phyloP scores from a whole-genome alignment of 2,113 vertebrate species.

The Leiothrix lutea region DNA sequence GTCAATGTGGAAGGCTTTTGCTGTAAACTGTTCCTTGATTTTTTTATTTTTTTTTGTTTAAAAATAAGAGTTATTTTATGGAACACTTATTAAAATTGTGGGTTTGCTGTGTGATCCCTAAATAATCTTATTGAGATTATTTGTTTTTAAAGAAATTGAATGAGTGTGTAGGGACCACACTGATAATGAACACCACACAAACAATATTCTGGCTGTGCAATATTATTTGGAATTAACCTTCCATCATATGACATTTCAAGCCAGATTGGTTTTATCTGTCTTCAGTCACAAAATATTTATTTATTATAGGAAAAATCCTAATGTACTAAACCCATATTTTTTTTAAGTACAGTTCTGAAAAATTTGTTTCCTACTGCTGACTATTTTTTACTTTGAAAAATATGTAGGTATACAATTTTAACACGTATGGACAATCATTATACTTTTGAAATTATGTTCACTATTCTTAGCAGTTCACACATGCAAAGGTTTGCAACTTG shows the following conservation, averaged over 20 bases:
- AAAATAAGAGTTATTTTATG: neutral
- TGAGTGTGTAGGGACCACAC: neutral
- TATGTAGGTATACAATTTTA: neutral
- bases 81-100: neutral
- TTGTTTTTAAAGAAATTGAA: neutral
- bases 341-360: neutral
- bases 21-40: neutral
- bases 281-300: neutral
- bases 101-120: neutral
- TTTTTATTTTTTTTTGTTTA: neutral
- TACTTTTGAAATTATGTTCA: neutral
- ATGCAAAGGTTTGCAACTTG: neutral
- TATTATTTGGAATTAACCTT: neutral
- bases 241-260: neutral
- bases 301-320: neutral
- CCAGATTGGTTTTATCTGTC: neutral
- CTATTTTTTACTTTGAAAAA: neutral
- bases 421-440: neutral
- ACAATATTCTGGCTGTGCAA: neutral
- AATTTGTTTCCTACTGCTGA: fast-evolving
- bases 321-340: neutral
- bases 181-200: neutral
- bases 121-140: neutral
- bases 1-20: neutral
- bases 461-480: neutral